Conservation (phyloP, 2,888 invertebrate species). For the Muschampia plurimacula region DNA sequence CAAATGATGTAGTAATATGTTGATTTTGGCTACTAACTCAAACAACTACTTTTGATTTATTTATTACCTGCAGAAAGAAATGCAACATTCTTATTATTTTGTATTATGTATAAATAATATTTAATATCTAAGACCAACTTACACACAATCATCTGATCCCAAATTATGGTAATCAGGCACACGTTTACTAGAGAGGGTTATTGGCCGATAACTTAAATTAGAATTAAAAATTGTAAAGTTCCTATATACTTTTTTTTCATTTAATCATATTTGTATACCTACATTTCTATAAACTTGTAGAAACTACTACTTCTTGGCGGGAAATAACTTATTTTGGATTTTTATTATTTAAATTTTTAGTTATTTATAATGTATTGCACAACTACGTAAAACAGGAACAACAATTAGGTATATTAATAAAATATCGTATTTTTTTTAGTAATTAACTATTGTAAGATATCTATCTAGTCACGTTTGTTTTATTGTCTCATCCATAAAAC, state of each 20-base stretch:
- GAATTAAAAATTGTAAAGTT: constrained; percentile 65
- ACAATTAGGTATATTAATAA: constrained; percentile 2
- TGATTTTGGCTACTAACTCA: too few species aligned
- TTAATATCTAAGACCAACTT: too few species aligned
- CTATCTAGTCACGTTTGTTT: constrained; percentile 68
- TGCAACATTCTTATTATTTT: too few species aligned
- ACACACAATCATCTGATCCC: too few species aligned
- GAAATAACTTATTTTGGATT: constrained; percentile 11
- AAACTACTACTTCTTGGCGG: not conserved
- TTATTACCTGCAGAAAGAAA: too few species aligned
- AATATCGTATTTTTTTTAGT: not conserved
- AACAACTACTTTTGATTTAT: too few species aligned
- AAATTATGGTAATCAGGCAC: not conserved
- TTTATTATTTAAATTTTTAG: not conserved
- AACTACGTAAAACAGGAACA: constrained; percentile 2
- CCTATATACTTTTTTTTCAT: constrained; percentile 62
- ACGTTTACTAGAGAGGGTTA: not conserved
- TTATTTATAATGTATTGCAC: constrained; percentile 15
- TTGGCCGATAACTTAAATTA: constrained; percentile 22
- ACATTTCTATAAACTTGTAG: constrained; percentile 22
- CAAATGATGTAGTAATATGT: too few species aligned
- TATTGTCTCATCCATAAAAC: constrained; percentile 47
- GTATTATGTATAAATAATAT: too few species aligned
- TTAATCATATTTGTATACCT: constrained; percentile 29
- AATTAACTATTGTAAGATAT: constrained; percentile 31